Evolutionary conservation across 2,113 vertebrate species (phyloP), one percentile per base, ranked within the genome.

Genomic region (Cygnus atratus): DNA sequence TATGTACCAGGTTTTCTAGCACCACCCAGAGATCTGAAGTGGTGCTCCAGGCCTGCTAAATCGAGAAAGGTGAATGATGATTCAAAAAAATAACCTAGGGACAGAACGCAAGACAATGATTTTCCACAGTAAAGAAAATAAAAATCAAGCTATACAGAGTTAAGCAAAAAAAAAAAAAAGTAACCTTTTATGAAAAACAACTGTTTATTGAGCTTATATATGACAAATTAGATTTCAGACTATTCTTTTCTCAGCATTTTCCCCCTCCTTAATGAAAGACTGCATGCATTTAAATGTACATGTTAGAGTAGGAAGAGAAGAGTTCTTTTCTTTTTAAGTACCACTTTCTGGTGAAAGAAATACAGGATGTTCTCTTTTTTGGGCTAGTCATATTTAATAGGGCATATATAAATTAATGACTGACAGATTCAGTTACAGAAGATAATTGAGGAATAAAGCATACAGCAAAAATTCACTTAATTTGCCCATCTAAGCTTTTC

Each of bases 1-100:
- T 97, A 97, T 98, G 98, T 98, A 98, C 98, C 98, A 93, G 98
- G 96, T 98, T 98, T 98, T 98, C 95, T 98, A 98, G 97, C 96
- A 98, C 98, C 98, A 98, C 98, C 98, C 98, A 98, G 98, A 98
- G 98, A 91, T 96, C 97, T 98, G 98, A 98, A 97, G 97, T 98
- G 97, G 96, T 98, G 98, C 98, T 99, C 98, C 98, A 99, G 98
- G 97, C 98, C 98, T 97, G 98, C 98, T 98, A 99, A 98, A 98
- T 99, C 98, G 97, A 99, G 98, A 99, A 97, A 98, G 98, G 98
- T 98, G 98, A 98, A 98, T 98, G 98, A 98, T 97, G 99, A 99
- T 97, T 98, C 99, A 98, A 99, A 98, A 99, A 98, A 99, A 99
- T 98, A 99, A 98, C 98, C 98, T 98, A 98, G 97, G 93, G 97